These are phyloP conservation scores for Spheniscus humboldti DNA, from an alignment of 2,797 vertebrate species.

Conservation along the genomic window DNA sequence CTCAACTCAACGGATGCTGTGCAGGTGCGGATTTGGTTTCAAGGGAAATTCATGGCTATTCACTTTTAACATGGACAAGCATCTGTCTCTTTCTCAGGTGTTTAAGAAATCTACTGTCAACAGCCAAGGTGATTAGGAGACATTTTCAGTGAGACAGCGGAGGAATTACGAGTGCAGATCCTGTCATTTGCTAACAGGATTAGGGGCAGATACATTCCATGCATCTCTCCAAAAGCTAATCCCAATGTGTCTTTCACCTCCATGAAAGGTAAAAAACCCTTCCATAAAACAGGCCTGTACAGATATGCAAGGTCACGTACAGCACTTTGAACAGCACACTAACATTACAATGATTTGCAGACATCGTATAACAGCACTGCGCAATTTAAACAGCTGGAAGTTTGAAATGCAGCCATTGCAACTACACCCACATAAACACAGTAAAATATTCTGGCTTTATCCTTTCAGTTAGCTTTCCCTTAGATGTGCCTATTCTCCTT, in stretches of 20 bases:
- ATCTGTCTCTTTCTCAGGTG: background rate
- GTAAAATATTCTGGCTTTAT: background rate
- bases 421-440: background rate
- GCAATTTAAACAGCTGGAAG: background rate
- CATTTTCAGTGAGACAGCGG: background rate
- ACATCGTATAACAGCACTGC: background rate
- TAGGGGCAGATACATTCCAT: conserved; percentile 23
- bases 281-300: background rate
- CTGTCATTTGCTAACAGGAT: conserved; percentile 22
- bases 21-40: conserved; percentile 19
- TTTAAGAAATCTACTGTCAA: conserved; percentile 29
- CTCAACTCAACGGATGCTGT: background rate
- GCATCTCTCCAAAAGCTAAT: background rate
- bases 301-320: background rate
- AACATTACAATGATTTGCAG: background rate
- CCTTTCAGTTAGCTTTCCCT: background rate
- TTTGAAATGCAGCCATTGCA: background rate
- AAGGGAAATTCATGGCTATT: background rate
- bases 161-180: background rate
- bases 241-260: background rate
- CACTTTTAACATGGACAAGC: background rate
- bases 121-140: conserved; percentile 23
- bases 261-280: background rate
- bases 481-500: background rate
- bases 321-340: background rate